A percentile compares a stretch with the other conserved stretches of the same genome.
Evolutionary conservation across 2,888 invertebrate species (phyloP).

Genomic region (Dendrolimus pini): DNA sequence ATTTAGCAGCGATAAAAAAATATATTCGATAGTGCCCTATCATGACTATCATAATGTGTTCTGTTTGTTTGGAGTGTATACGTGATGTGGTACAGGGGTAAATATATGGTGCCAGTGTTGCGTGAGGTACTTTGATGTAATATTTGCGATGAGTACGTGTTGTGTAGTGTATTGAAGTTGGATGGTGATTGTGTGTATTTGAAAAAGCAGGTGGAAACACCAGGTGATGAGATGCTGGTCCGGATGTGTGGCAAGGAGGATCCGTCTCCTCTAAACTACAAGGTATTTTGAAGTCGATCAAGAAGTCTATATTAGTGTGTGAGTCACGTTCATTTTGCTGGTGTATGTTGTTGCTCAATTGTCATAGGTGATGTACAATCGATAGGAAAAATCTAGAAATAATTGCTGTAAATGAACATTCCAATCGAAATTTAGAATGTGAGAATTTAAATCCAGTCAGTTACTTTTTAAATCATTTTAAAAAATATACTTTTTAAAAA

Average conservation of each 20-base stretch:
- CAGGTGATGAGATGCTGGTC: conserved; percentile 36
- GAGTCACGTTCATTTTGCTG: too few species aligned
- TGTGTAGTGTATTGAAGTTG: conserved; percentile 13
- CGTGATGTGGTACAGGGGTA: conserved; percentile 35
- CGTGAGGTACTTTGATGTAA: conserved; percentile 27
- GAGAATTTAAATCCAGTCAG: too few species aligned
- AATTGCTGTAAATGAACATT: too few species aligned
- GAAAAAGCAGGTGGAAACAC: conserved; percentile 20
- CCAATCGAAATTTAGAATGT: too few species aligned
- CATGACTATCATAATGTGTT: background rate
- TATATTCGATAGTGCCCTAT: background rate
- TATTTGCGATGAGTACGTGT: conserved; percentile 12
- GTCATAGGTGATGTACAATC: too few species aligned
- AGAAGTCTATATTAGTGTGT: too few species aligned
- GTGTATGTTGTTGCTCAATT: too few species aligned
- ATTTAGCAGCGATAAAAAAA: background rate
- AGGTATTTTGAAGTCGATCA: conserved; percentile 28
- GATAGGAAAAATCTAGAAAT: too few species aligned
- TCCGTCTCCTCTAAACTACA: conserved; percentile 34
- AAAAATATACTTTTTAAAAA: too few species aligned
- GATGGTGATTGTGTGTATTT: conserved; percentile 22
- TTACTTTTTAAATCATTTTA: too few species aligned
- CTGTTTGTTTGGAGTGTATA: conserved; percentile 9
- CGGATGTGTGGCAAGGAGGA: conserved; percentile 51
- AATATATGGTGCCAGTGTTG: conserved; percentile 33